phyloP scores from a whole-genome alignment of 2,797 vertebrate genomes.

The Erpetoichthys calabaricus region DNA sequence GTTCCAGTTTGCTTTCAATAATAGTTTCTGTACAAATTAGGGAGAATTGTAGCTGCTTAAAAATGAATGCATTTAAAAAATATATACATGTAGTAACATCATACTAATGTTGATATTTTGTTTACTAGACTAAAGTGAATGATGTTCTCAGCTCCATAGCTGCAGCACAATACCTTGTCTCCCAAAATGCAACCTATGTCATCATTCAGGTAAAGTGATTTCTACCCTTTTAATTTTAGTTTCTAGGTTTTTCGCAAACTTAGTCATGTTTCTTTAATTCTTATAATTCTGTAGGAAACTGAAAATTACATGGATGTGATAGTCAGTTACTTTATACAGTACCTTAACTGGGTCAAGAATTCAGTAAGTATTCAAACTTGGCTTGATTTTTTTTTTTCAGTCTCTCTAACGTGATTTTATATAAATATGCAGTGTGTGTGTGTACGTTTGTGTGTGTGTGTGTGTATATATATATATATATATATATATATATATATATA shows the following conservation, averaged over 20 bases:
- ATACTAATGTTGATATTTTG: constrained; percentile 2
- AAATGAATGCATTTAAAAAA: too few relatives aligned
- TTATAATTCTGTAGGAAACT: constrained; percentile 53
- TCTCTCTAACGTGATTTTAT: neutral
- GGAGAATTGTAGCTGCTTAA: too few relatives aligned
- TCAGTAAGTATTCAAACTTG: constrained; percentile 56
- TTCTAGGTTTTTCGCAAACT: neutral
- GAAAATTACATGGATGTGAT: constrained; percentile 59
- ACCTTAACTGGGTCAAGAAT: constrained; percentile 70
- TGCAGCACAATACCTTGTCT: constrained; percentile 66
- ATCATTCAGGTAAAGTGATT: constrained; percentile 50
- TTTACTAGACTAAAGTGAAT: constrained; percentile 57
- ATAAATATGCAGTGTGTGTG: too few relatives aligned
- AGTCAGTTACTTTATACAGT: constrained; percentile 71
- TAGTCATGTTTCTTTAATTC: constrained; percentile 1
- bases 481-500: too few relatives aligned
- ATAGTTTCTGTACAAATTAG: too few relatives aligned
- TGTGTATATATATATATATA: too few relatives aligned
- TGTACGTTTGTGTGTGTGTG: too few relatives aligned
- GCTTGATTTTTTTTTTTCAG: constrained; percentile 2
- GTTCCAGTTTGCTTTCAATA: too few relatives aligned
- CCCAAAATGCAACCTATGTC: constrained; percentile 54
- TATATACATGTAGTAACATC: too few relatives aligned
- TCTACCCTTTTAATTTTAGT: neutral
- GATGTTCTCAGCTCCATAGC: constrained; percentile 53